A percentile compares a stretch with the other conserved stretches of the same genome.
These are phyloP conservation scores for Gallinago solitaria DNA, from an alignment of 2,797 vertebrate genomes.

Conservation along the genomic window DNA sequence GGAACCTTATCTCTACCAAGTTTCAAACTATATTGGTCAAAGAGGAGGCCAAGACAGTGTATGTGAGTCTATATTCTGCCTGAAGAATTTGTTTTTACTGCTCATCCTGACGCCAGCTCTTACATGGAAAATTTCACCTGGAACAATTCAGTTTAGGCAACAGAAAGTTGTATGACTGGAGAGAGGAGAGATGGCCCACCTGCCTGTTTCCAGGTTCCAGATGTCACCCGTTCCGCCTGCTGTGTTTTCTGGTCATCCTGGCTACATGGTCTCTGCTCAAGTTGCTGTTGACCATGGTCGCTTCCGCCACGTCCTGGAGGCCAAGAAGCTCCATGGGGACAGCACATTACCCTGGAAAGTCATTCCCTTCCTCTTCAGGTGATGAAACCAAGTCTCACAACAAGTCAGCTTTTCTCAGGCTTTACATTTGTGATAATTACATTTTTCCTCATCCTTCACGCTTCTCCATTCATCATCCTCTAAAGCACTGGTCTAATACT, in stretches of 20 bases:
- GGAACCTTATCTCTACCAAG: not conserved
- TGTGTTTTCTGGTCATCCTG: not conserved
- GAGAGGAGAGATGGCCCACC: not conserved
- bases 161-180: not conserved
- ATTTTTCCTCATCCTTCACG: not conserved
- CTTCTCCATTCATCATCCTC: not conserved
- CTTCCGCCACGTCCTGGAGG: not conserved
- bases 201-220: not conserved
- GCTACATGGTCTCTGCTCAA: accelerated
- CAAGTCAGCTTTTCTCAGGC: not conserved
- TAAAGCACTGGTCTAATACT: not conserved
- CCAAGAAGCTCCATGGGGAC: not conserved
- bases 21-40: not conserved
- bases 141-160: not conserved
- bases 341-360: not conserved
- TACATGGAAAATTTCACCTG: not conserved
- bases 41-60: not conserved
- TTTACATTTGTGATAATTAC: not conserved
- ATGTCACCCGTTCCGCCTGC: not conserved
- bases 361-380: not conserved
- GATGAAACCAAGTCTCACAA: not conserved
- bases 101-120: not conserved
- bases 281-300: not conserved
- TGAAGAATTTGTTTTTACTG: not conserved
- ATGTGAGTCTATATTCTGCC: not conserved